Conservation (phyloP, 2,888 invertebrate species). For the Idaea straminata region DNA sequence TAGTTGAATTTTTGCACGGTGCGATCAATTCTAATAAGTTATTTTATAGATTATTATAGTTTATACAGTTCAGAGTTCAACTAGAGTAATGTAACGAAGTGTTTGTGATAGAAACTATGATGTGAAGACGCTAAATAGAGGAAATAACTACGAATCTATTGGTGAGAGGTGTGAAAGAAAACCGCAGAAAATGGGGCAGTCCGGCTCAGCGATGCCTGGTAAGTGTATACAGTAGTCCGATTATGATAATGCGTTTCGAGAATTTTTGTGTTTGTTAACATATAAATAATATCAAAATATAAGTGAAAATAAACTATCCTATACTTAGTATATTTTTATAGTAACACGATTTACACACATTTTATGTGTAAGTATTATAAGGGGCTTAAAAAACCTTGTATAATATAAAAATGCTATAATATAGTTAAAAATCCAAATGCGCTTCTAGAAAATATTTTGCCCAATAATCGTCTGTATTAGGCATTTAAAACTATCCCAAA, state of each 20-base stretch:
- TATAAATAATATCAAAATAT: too few species aligned
- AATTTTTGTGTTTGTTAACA: neutral
- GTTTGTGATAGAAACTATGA: conserved; percentile 34
- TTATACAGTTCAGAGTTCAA: conserved; percentile 48
- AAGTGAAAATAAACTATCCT: too few species aligned
- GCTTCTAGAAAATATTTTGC: too few species aligned
- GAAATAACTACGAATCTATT: conserved; percentile 24
- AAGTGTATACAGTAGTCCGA: conserved; percentile 45
- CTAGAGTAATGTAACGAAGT: conserved; percentile 43
- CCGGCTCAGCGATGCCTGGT: conserved; percentile 70
- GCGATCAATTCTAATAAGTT: neutral
- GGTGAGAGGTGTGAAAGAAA: conserved; percentile 24
- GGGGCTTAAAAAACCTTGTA: too few species aligned
- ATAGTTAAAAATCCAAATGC: too few species aligned
- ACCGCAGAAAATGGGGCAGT: conserved; percentile 60
- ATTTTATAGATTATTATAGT: neutral
- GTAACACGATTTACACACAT: too few species aligned
- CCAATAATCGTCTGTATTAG: too few species aligned
- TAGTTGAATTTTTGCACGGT: neutral
- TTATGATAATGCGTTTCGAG: conserved; percentile 31
- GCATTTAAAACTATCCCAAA: too few species aligned
- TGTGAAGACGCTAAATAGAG: conserved; percentile 18
- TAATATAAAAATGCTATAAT: too few species aligned
- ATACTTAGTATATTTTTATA: too few species aligned
- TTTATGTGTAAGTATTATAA: too few species aligned